These are phyloP conservation scores for Catajapyx aquilonaris DNA, from an alignment of 1,140 invertebrate genomes.

Conservation along the genomic window DNA sequence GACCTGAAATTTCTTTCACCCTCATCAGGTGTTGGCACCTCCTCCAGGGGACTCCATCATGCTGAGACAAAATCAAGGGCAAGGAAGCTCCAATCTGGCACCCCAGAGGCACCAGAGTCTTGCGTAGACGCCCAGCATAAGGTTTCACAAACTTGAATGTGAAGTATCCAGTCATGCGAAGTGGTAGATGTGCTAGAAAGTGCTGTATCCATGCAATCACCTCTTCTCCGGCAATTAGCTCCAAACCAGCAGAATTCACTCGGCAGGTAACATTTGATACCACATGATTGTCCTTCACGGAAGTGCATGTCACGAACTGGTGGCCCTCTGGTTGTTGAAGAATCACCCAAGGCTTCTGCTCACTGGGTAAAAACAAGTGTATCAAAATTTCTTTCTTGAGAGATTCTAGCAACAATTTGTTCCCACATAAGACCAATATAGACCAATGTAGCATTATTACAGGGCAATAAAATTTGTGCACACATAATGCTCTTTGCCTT, in stretches of 20 bases:
- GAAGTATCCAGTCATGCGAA: slow-evolving; percentile 45
- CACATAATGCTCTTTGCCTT: too few species aligned
- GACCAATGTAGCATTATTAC: too few species aligned
- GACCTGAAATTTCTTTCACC: slow-evolving; percentile 25
- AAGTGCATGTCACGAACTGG: slow-evolving; percentile 55
- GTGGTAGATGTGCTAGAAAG: slow-evolving; percentile 37
- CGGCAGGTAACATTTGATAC: slow-evolving; percentile 56
- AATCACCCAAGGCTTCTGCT: slow-evolving; percentile 49
- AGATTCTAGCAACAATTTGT: too few species aligned
- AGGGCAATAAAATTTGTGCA: too few species aligned
- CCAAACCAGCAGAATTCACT: slow-evolving; percentile 37
- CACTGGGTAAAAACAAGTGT: too few species aligned
- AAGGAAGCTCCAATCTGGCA: slow-evolving; percentile 49
- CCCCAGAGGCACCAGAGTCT: slow-evolving; percentile 32
- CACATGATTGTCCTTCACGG: slow-evolving; percentile 45
- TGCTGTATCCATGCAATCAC: slow-evolving; percentile 44
- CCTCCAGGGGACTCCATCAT: slow-evolving; percentile 36
- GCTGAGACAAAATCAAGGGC: slow-evolving; percentile 45
- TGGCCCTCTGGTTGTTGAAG: slow-evolving; percentile 46
- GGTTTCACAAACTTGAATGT: slow-evolving; percentile 43
- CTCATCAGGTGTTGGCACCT: slow-evolving; percentile 34
- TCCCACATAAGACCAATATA: too few species aligned
- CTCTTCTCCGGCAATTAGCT: slow-evolving; percentile 40
- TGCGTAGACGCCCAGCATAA: slow-evolving; percentile 21
- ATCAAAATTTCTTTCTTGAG: too few species aligned